Percentiles rank a stretch among this genome's conserved stretches.
These are phyloP conservation scores for Eudyptes chrysolophus DNA, from an alignment of 2,113 vertebrate species.

Conservation along the genomic window DNA sequence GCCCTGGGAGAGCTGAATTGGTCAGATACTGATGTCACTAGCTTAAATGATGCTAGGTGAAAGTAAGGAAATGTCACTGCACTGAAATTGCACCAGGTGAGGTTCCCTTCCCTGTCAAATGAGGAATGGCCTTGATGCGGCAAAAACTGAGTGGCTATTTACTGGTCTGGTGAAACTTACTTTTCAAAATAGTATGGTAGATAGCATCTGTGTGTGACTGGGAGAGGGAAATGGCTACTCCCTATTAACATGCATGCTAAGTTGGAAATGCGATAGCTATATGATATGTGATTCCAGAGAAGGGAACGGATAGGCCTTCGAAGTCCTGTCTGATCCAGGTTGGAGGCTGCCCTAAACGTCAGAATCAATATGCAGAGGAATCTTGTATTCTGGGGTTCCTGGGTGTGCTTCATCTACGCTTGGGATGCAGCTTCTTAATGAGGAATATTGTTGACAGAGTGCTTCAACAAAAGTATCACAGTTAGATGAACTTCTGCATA, in stretches of 20 bases:
- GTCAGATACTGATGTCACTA: neutral
- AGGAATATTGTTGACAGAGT: neutral
- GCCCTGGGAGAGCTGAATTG: neutral
- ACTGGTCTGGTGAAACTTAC: neutral
- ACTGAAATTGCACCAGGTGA: neutral
- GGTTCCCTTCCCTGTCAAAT: neutral
- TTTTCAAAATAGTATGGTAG: neutral
- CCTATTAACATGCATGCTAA: neutral
- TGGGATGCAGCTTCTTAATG: neutral
- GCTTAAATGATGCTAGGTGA: neutral
- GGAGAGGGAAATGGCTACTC: neutral
- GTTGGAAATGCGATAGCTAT: neutral
- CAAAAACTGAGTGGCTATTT: neutral
- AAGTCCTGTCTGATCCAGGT: neutral
- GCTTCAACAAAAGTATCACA: neutral
- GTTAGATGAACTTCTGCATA: neutral
- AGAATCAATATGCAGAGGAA: neutral
- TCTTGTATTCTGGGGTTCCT: neutral
- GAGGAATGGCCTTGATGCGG: neutral
- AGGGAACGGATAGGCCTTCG: neutral
- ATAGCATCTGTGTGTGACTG: neutral
- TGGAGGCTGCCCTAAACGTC: neutral
- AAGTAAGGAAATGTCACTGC: neutral
- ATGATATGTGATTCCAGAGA: neutral
- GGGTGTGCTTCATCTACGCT: neutral